phyloP scores from a whole-genome alignment of 2,797 vertebrate genomes.

The Clarias platycephalus region DNA sequence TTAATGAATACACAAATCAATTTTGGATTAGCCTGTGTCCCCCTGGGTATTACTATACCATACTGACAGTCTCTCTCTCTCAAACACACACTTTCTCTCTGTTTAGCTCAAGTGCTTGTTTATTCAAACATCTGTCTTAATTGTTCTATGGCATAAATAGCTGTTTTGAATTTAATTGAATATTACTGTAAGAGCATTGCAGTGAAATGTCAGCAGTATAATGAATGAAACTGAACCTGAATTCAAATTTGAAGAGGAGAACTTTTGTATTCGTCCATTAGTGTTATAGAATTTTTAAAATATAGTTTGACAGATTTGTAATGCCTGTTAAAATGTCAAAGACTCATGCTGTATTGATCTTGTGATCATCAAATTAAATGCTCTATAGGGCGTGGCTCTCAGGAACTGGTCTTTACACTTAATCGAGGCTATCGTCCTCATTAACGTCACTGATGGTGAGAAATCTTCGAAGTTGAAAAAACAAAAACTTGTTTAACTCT shows the following conservation, averaged over 20 bases:
- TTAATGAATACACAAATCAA: background rate
- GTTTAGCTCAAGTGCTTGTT: background rate
- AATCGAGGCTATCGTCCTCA: background rate
- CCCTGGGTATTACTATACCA: background rate
- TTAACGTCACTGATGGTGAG: background rate
- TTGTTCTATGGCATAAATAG: background rate
- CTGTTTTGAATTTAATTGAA: background rate
- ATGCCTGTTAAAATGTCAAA: background rate
- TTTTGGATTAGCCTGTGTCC: background rate
- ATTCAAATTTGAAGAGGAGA: background rate
- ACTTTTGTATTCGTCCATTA: background rate
- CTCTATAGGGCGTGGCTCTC: background rate
- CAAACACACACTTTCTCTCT: too few relatives aligned
- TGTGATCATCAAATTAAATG: background rate
- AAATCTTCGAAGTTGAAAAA: background rate
- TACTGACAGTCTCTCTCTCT: background rate
- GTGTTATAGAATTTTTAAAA: background rate
- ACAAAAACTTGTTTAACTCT: background rate
- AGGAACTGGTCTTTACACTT: background rate
- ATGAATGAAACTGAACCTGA: background rate
- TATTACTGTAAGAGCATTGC: background rate
- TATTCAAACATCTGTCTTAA: background rate
- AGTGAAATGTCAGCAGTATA: background rate
- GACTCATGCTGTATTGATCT: background rate
- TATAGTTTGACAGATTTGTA: background rate